Conservation (phyloP, 2,797 vertebrate species). For the Myotis daubentonii region DNA sequence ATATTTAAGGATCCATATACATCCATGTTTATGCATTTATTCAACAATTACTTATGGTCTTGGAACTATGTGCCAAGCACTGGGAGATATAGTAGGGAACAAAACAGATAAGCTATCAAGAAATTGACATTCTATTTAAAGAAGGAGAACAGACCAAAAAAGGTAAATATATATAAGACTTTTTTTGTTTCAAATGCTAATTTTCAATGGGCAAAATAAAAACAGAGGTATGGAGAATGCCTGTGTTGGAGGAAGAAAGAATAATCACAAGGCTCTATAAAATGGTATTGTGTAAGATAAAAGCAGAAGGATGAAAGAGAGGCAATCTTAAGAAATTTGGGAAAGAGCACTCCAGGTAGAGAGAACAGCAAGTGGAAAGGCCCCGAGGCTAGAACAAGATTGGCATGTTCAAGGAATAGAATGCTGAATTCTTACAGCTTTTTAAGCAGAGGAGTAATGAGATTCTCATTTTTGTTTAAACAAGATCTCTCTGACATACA, state of each 20-base stretch:
- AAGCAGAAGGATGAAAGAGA: background rate
- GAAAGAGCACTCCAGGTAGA: background rate
- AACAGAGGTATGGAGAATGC: background rate
- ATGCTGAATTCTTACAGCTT: background rate
- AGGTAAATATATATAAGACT: background rate
- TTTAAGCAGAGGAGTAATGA: background rate
- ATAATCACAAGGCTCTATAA: background rate
- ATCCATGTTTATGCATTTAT: background rate
- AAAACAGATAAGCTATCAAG: background rate
- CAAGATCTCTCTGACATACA: background rate
- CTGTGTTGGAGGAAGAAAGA: background rate
- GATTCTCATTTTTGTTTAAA: background rate
- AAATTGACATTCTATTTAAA: background rate
- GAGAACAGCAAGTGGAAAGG: background rate
- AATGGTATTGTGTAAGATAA: background rate
- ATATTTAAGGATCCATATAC: background rate
- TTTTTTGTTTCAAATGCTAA: conserved; percentile 27
- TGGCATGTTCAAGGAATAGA: background rate
- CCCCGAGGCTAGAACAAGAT: background rate
- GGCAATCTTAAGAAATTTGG: background rate
- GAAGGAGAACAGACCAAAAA: background rate
- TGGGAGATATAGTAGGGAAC: background rate
- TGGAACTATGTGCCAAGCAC: background rate
- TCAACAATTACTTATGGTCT: background rate
- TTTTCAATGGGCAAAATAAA: background rate